Evolutionary conservation across 2,797 vertebrate species (phyloP), one percentile per base, ranked within the genome.

Genomic region (Holocentrus rufus): DNA sequence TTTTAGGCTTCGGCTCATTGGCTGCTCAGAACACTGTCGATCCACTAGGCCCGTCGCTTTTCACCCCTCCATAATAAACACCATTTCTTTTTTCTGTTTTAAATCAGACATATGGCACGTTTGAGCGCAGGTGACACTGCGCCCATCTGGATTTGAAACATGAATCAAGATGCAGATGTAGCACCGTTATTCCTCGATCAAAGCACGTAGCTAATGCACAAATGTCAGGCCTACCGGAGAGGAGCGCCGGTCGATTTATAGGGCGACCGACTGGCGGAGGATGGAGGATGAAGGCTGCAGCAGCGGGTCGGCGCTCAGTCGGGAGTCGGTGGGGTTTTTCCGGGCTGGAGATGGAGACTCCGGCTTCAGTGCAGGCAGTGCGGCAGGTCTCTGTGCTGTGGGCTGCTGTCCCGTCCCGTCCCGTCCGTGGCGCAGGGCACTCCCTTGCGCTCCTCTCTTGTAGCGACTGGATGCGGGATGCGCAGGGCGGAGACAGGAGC

Each of bases 381-480:
- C 72, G 30, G 30, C 30, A 31, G 30, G 30, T 7, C 7, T 3
- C 30, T 31, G 30, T 31, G 30, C 30, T 31, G 3, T 31, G 30
- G 3, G 30, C 3, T 31, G 30, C 30, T 3, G 30, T 7, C 3
- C 30, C 7, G 30, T 31, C 30, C 30, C 30, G 30, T 31, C 30
- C 30, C 7, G 44, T 44, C 47, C 55, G 47, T 46, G 59, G 54
- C 18, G 73, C 65, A 66, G 69, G 84, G 76, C 83, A 84, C 87
- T 80, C 87, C 90, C 86, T 81, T 85, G 86, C 84, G 87, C 84
- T 87, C 65, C 74, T 67, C 79, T 76, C 56, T 8, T 75, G 10
- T 72, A 72, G 76, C 65, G 87, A 80, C 86, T 84, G 82, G 84
- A 89, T 80, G 88, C 60, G 70, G 73, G 87, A 84, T 66, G 85